Percentiles rank a stretch among this genome's conserved stretches.
Evolutionary conservation across 2,113 vertebrate species (phyloP).

Genomic region (Oxyruncus cristatus): DNA sequence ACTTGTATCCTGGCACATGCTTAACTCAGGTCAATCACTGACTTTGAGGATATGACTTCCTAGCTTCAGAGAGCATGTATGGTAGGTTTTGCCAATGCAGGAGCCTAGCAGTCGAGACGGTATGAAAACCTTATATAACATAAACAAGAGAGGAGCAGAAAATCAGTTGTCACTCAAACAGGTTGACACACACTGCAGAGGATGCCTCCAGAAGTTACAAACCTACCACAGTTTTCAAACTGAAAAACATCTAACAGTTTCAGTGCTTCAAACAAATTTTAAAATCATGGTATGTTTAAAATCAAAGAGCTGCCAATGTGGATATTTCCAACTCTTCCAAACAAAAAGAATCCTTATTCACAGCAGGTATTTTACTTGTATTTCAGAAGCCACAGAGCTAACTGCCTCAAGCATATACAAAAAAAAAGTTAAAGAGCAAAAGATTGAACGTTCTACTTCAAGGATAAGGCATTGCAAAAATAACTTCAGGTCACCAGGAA

Average conservation of each 20-base stretch:
- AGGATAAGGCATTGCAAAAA: not conserved
- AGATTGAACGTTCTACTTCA: not conserved
- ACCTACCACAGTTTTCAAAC: not conserved
- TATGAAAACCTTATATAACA: not conserved
- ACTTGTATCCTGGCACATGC: not conserved
- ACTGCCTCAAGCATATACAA: not conserved
- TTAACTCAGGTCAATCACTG: not conserved
- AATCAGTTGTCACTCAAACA: not conserved
- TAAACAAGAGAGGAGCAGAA: not conserved
- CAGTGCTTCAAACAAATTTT: not conserved
- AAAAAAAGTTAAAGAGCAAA: not conserved
- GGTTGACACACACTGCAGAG: not conserved
- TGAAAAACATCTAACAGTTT: not conserved
- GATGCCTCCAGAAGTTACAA: not conserved
- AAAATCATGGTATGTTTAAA: not conserved
- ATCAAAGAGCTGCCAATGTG: not conserved
- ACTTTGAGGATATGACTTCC: not conserved
- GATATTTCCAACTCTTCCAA: not conserved
- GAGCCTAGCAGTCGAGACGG: not conserved
- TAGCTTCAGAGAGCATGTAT: not conserved
- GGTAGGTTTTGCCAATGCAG: not conserved
- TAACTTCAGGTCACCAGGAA: not conserved
- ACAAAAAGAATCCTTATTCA: not conserved
- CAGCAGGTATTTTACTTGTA: not conserved
- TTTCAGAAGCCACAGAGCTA: not conserved